Evolutionary conservation across 2,797 vertebrate genomes (phyloP).

Genomic region (Microtus californicus): DNA sequence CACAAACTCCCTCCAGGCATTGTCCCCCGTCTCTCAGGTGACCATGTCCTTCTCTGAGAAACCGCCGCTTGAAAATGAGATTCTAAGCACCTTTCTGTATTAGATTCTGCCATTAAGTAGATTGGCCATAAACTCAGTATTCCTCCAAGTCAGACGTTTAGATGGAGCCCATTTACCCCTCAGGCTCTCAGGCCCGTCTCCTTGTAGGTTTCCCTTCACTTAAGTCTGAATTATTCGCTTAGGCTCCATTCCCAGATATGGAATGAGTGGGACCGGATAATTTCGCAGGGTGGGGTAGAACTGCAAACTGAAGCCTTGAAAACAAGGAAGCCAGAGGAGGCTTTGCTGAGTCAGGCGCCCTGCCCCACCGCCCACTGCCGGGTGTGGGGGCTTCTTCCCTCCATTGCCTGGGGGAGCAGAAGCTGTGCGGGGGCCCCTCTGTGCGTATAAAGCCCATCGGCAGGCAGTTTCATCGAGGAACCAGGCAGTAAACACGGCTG

Average conservation of each 20-base stretch:
- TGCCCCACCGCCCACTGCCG: rapidly evolving
- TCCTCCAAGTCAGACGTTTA: background rate
- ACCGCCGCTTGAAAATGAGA: background rate
- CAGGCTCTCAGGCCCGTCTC: background rate
- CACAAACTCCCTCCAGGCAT: background rate
- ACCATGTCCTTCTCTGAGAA: background rate
- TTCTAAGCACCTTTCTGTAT: background rate
- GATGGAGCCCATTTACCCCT: background rate
- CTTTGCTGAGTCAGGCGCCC: background rate
- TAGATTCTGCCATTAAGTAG: background rate
- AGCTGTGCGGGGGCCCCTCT: background rate
- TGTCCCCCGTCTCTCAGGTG: background rate
- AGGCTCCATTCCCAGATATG: background rate
- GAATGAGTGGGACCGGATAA: background rate
- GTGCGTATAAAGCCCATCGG: background rate
- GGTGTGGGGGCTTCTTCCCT: background rate
- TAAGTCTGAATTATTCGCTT: constrained; percentile 1
- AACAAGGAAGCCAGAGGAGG: background rate
- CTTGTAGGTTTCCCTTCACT: background rate
- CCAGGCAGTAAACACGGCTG: background rate
- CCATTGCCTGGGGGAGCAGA: background rate
- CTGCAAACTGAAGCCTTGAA: background rate
- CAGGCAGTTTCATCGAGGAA: background rate
- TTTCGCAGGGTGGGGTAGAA: background rate
- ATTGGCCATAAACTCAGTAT: background rate